phyloP scores from a whole-genome alignment of 2,888 invertebrate species.

The Acholoe squamosa region DNA sequence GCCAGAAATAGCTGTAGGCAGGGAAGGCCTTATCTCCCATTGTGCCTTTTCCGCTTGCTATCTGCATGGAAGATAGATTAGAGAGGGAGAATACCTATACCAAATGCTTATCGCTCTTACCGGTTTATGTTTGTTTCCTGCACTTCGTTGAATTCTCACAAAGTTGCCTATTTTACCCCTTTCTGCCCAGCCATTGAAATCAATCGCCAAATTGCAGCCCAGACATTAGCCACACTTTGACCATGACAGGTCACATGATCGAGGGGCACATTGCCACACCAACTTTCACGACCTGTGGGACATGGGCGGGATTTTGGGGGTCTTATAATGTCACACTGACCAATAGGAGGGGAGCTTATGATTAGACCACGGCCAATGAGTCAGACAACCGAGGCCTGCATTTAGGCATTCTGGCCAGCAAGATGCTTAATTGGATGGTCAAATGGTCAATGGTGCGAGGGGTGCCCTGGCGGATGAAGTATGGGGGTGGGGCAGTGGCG shows the following conservation, averaged over 20 bases:
- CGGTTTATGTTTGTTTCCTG: not conserved
- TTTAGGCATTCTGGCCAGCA: constrained; percentile 44
- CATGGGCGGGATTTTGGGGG: not conserved
- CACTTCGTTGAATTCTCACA: not conserved
- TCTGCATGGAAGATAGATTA: not conserved
- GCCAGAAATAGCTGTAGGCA: not conserved
- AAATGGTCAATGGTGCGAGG: not conserved
- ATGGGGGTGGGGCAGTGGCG: not conserved
- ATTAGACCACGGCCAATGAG: not conserved
- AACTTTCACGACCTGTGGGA: constrained; percentile 4
- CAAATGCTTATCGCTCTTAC: not conserved
- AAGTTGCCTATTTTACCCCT: not conserved
- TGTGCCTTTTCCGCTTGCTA: not conserved
- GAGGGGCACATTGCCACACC: constrained; percentile 6
- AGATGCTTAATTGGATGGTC: not conserved
- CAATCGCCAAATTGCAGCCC: not conserved
- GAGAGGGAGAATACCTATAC: too few species aligned
- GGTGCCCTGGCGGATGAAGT: too few species aligned
- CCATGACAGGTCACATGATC: constrained; percentile 51
- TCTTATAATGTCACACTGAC: not conserved
- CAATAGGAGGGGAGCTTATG: not conserved
- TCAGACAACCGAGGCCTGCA: not conserved
- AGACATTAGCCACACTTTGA: not conserved
- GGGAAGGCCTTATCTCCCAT: not conserved
- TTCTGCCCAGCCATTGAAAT: not conserved